Evolutionary conservation across 2,113 vertebrate species (phyloP), one percentile per base, ranked within the genome.

Genomic region (Asarcornis scutulata): DNA sequence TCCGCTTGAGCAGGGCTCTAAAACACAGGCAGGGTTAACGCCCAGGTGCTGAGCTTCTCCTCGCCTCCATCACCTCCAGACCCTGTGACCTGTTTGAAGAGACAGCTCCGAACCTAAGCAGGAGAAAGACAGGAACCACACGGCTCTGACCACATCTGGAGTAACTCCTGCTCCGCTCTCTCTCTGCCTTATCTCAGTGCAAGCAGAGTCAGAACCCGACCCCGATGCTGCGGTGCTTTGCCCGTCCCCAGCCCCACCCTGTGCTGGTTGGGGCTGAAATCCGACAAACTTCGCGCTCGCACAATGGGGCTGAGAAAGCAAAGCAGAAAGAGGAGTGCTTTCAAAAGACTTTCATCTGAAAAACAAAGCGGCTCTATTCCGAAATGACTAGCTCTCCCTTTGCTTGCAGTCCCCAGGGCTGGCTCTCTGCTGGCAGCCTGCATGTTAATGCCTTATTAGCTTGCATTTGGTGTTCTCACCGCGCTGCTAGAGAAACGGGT

Each of bases 371-470:
- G 88, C 80, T 16, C 53, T 86, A 23, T 50, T 38, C 66, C 79
- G 11, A 84, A 88, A n/a, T 11, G 60, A 74, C 38, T 5, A 60
- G 77, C 79, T 79, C 69, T 83, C 60, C 79, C 8, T 55, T 86
- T 55, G 68, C 77, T 67, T 34, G 76, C 55, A 44, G 53, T 58
- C 62, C 80, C 88, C 48, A 25, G 40, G 87, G 89, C 82, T 38
- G 25, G 93, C 89, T 86, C 6, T 32, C 36, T 72, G 77, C 88
- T 68, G 88, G 68, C 94, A 94, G 92, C 40, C 88, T 92, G 88
- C 91, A 64, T 15, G 32, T 38, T 79, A 81, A 50, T 89, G 83
- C 86, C 96, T 92, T 60, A 96, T 96, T 95, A 95, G 88, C 86
- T 96, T 94, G 95, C 90, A 1, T 80, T 90, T 21, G 20, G 22